phyloP scores from a whole-genome alignment of 2,113 vertebrate genomes.

The mouse (Mus musculus) region DNA sequence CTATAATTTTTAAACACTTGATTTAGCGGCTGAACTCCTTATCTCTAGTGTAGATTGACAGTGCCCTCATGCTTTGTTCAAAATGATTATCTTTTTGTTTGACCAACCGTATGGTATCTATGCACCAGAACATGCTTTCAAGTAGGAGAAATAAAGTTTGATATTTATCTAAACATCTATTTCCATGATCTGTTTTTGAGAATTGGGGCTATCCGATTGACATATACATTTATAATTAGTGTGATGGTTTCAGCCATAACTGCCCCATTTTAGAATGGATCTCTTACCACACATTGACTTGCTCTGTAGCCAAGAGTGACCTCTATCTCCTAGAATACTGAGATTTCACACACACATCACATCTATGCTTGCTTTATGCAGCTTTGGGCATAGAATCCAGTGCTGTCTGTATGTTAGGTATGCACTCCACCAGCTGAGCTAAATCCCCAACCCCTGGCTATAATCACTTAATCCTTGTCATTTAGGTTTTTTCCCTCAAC shows the following conservation, averaged over 20 bases:
- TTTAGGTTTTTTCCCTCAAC: not conserved
- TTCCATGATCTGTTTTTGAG: not conserved
- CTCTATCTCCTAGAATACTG: not conserved
- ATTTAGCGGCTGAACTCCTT: not conserved
- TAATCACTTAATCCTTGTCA: not conserved
- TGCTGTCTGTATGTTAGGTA: no score
- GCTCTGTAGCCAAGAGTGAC: not conserved
- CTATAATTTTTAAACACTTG: not conserved
- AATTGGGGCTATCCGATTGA: not conserved
- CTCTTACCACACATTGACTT: not conserved
- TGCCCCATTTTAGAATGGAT: not conserved
- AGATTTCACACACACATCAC: not conserved
- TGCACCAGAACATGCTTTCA: not conserved
- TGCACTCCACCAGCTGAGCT: not conserved
- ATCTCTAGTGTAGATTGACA: not conserved
- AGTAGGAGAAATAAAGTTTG: not conserved
- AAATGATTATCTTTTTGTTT: not conserved
- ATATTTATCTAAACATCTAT: not conserved
- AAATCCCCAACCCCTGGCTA: not conserved
- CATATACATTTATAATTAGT: not conserved
- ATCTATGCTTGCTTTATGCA: not conserved
- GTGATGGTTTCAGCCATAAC: not conserved
- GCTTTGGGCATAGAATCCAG: not conserved
- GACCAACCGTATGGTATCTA: no score
- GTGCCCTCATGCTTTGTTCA: not conserved